These are phyloP conservation scores for Laothoe populi DNA, from an alignment of 2,888 invertebrate genomes.

Conservation along the genomic window DNA sequence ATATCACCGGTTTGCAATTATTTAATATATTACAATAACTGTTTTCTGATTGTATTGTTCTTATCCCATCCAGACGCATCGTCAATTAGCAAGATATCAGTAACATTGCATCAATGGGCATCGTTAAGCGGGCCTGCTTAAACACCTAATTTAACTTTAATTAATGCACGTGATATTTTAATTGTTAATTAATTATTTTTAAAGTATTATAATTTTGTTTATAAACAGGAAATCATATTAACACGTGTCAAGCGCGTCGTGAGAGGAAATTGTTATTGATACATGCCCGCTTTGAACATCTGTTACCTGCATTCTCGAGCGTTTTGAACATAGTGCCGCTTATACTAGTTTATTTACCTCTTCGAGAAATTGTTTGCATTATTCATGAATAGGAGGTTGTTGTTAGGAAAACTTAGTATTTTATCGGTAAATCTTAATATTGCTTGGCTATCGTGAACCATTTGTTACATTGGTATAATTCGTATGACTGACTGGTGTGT, in stretches of 20 bases:
- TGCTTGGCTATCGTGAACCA: background rate
- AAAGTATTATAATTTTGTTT: constrained; percentile 6
- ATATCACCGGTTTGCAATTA: no score
- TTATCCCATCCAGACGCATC: no score
- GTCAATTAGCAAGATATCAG: no score
- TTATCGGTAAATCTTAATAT: background rate
- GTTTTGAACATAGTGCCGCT: constrained; percentile 1
- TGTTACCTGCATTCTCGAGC: constrained; percentile 18
- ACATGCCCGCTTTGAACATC: background rate
- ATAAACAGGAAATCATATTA: constrained; percentile 4
- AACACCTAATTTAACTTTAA: no score
- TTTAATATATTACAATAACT: no score
- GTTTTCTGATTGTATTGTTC: no score
- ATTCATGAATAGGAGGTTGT: constrained; percentile 13
- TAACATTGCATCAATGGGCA: no score
- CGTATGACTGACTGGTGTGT: background rate
- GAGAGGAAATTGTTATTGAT: constrained; percentile 14
- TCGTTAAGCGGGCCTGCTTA: no score
- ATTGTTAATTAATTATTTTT: background rate
- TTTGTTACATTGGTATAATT: no score
- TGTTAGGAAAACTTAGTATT: constrained; percentile 17
- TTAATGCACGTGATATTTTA: background rate
- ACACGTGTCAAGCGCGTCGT: background rate
- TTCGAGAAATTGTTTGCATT: constrained; percentile 18
- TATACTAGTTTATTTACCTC: constrained; percentile 19